A percentile compares a stretch with the other conserved stretches of the same genome.
Evolutionary conservation across 2,113 vertebrate species (phyloP).

Genomic region (Chlorodrepanis virens): DNA sequence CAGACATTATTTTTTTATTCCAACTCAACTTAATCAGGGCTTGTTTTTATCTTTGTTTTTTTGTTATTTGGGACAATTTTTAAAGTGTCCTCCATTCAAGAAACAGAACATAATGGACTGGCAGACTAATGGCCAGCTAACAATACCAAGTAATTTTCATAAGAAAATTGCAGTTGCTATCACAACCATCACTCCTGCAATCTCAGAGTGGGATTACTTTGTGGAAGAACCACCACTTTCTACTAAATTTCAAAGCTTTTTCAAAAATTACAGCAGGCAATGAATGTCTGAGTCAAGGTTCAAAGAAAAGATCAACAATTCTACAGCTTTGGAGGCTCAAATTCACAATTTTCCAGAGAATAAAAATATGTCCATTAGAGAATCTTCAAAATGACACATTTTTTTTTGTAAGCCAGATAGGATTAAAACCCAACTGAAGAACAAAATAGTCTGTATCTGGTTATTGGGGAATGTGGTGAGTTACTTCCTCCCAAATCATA

Average conservation of each 20-base stretch:
- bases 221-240: background rate
- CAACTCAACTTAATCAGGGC: background rate
- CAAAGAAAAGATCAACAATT: background rate
- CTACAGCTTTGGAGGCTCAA: background rate
- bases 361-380: background rate
- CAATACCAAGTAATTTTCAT: background rate
- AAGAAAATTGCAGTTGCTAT: background rate
- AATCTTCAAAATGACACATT: background rate
- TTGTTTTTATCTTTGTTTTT: background rate
- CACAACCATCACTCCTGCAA: background rate
- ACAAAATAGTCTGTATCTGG: background rate
- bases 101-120: background rate
- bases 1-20: background rate
- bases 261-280: background rate
- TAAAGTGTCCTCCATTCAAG: background rate
- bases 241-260: background rate
- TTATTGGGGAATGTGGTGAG: background rate
- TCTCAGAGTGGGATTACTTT: background rate
- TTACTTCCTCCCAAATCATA: background rate
- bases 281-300: background rate
- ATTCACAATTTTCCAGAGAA: background rate
- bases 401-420: background rate
- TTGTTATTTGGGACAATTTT: background rate
- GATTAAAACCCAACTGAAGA: background rate
- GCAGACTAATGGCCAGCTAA: background rate